Conservation (phyloP, 2,888 invertebrate genomes). For the Hecatera dysodea region DNA sequence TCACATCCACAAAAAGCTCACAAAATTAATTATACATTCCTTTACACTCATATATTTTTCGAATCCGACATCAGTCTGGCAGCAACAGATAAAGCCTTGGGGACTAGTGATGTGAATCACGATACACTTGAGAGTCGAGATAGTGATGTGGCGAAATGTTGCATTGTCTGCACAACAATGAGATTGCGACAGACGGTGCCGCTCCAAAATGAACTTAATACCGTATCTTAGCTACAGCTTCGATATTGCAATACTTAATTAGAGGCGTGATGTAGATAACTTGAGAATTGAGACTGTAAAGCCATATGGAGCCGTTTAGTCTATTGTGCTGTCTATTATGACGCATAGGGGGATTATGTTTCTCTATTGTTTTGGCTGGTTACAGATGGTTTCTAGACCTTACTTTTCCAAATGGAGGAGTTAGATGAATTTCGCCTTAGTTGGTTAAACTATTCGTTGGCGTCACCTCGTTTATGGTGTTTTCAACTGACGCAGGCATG, state of each 20-base stretch:
- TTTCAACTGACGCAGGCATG: not conserved
- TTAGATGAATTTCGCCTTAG: not conserved
- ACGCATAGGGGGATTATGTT: constrained; percentile 24
- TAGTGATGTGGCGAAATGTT: constrained; percentile 60
- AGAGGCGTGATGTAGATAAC: constrained; percentile 62
- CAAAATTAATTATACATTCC: constrained; percentile 54
- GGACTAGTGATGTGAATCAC: constrained; percentile 66
- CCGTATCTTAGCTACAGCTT: constrained; percentile 58
- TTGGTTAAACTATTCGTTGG: not conserved
- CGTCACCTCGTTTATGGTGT: not conserved
- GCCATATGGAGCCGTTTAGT: constrained; percentile 19
- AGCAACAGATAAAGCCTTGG: constrained; percentile 51
- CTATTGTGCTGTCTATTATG: constrained; percentile 50
- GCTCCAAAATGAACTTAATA: constrained; percentile 56
- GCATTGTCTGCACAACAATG: constrained; percentile 66
- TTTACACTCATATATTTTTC: constrained; percentile 34
- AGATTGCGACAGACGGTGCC: constrained; percentile 50
- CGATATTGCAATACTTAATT: constrained; percentile 63
- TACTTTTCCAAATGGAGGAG: constrained; percentile 8
- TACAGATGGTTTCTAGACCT: constrained; percentile 7
- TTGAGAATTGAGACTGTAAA: constrained; percentile 49
- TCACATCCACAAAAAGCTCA: not conserved
- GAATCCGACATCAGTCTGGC: constrained; percentile 17
- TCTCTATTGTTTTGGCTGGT: constrained; percentile 32
- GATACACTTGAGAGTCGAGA: constrained; percentile 65